These are phyloP conservation scores for Riptortus pedestris DNA, from an alignment of 1,140 invertebrate species.

Conservation along the genomic window DNA sequence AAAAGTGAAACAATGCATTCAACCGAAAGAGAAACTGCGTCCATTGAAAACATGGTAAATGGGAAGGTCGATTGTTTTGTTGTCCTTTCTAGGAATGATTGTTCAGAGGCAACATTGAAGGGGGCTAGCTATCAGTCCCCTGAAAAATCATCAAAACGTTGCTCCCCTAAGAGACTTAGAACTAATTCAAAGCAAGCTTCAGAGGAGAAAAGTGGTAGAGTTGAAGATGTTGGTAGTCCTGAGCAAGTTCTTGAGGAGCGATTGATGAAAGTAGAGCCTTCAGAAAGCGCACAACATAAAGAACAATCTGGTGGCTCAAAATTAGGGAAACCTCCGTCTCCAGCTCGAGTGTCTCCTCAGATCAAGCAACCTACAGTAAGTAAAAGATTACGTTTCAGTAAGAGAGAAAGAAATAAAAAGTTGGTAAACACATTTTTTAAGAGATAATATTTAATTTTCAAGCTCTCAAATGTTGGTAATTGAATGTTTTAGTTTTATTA, in stretches of 20 bases:
- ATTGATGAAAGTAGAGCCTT: neutral
- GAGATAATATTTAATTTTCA: too few relatives aligned
- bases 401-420: neutral
- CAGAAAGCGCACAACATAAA: neutral
- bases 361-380: neutral
- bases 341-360: neutral
- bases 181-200: neutral
- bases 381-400: conserved; percentile 6
- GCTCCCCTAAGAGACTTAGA: neutral
- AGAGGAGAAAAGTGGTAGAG: neutral
- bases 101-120: neutral
- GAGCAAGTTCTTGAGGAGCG: neutral
- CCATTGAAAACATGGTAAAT: neutral
- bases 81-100: neutral
- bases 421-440: conserved; percentile 1
- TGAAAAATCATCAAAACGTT: neutral
- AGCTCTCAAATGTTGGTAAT: too few relatives aligned
- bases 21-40: neutral
- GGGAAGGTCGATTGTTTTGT: neutral
- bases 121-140: neutral
- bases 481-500: too few relatives aligned
- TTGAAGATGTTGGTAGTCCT: neutral
- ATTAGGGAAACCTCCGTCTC: too few relatives aligned
- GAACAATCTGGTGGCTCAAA: neutral
- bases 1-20: neutral